These are phyloP conservation scores for Leucozona laternaria DNA, from an alignment of 2,888 invertebrate genomes.

Conservation along the genomic window DNA sequence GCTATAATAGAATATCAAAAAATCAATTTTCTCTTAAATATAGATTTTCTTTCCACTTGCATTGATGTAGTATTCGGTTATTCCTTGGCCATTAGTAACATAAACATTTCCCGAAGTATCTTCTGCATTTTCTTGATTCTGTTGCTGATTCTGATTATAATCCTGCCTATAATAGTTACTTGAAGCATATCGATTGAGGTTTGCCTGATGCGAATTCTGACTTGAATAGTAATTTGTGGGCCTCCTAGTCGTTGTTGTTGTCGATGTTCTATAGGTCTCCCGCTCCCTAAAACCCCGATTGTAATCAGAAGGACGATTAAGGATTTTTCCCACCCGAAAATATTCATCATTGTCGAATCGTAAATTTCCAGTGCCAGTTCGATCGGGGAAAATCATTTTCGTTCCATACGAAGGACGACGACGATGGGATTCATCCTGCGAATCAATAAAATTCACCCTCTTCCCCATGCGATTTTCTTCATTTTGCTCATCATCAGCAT, in stretches of 20 bases:
- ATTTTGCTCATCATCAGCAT: constrained; percentile 31
- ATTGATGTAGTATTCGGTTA: constrained; percentile 81
- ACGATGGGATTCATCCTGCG: constrained; percentile 72
- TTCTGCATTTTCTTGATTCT: constrained; percentile 69
- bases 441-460: constrained; percentile 78
- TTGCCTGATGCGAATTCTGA: background rate
- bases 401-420: constrained; percentile 75
- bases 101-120: constrained; percentile 80
- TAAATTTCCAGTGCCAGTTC: constrained; percentile 85
- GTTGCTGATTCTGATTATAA: constrained; percentile 10
- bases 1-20: background rate
- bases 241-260: constrained; percentile 76
- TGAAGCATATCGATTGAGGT: constrained; percentile 48
- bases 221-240: constrained; percentile 61
- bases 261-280: constrained; percentile 65
- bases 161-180: constrained; percentile 44
- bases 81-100: constrained; percentile 81
- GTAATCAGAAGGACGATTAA: constrained; percentile 79
- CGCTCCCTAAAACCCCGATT: constrained; percentile 76
- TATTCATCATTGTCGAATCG: constrained; percentile 82
- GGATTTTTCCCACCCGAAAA: constrained; percentile 80
- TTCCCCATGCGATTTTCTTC: constrained; percentile 76
- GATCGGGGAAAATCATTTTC: constrained; percentile 84
- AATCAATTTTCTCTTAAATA: constrained; percentile 55
- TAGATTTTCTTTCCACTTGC: constrained; percentile 81